A percentile compares a stretch with the other conserved stretches of the same genome.
phyloP scores from a whole-genome alignment of 1,140 invertebrate genomes.

The Scaptomyza graminum region DNA sequence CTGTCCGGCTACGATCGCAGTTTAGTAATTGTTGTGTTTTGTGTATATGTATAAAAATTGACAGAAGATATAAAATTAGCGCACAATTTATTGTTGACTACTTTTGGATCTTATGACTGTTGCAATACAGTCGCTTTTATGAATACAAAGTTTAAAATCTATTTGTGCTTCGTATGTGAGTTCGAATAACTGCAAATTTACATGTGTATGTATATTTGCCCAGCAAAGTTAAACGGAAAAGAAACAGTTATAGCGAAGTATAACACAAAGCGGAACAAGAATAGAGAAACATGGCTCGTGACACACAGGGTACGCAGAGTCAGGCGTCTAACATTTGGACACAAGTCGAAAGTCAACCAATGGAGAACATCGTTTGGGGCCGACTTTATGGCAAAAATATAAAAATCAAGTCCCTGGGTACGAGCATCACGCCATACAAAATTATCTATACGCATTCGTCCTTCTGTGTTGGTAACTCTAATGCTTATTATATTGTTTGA shows the following conservation, averaged over 20 bases:
- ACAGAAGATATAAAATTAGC: too few relatives aligned
- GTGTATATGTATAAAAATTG: constrained; percentile 30
- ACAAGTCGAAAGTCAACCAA: constrained; percentile 77
- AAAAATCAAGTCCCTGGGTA: constrained; percentile 81
- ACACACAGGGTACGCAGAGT: constrained; percentile 72
- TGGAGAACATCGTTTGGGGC: constrained; percentile 80
- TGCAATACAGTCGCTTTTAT: not conserved
- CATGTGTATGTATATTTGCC: constrained; percentile 41
- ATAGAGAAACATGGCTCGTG: constrained; percentile 63
- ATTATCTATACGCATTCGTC: constrained; percentile 77
- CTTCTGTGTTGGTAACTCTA: constrained; percentile 75
- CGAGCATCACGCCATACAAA: constrained; percentile 64
- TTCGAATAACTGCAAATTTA: constrained; percentile 58
- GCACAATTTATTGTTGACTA: constrained; percentile 21
- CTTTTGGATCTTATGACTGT: constrained; percentile 3
- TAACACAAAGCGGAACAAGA: constrained; percentile 5
- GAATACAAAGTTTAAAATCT: not conserved
- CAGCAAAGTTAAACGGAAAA: constrained; percentile 48
- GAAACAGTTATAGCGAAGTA: constrained; percentile 23
- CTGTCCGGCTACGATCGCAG: constrained; percentile 15
- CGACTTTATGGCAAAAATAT: constrained; percentile 80
- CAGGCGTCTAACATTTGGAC: constrained; percentile 79
- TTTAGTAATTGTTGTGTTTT: constrained; percentile 7
- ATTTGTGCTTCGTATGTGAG: constrained; percentile 14
- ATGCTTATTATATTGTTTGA: constrained; percentile 3